phyloP scores from a whole-genome alignment of 2,888 invertebrate genomes.

The Dinocampus coccinellae region DNA sequence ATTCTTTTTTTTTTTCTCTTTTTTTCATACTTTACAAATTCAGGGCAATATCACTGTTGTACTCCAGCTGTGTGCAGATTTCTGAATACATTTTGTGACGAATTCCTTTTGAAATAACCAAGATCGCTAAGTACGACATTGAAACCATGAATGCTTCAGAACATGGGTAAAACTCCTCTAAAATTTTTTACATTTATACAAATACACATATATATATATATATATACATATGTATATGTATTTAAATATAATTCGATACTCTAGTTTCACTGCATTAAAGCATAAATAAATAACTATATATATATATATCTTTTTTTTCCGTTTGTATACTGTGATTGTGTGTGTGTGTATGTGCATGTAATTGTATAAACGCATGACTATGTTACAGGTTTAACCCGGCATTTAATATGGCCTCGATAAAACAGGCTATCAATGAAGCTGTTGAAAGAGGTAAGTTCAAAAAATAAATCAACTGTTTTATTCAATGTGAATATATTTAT shows the following conservation, averaged over 20 bases:
- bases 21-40: constrained; percentile 45
- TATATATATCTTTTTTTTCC: constrained; percentile 23
- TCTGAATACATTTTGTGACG: constrained; percentile 2
- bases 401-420: constrained; percentile 93
- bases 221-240: constrained; percentile 1
- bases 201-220: constrained; percentile 15
- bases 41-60: constrained; percentile 48
- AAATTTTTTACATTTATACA: constrained; percentile 21
- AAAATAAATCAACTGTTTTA: constrained; percentile 11
- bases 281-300: constrained; percentile 9
- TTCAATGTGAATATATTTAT: not conserved
- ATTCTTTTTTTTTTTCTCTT: not conserved
- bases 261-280: constrained; percentile 41
- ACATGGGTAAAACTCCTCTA: constrained; percentile 76
- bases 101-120: constrained; percentile 53
- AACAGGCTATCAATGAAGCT: constrained; percentile 94
- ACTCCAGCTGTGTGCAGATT: constrained; percentile 7
- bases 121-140: constrained; percentile 52
- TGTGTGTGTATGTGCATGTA: constrained; percentile 44
- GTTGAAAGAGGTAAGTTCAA: constrained; percentile 89
- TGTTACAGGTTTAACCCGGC: constrained; percentile 88
- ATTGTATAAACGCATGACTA: constrained; percentile 58
- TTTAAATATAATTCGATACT: constrained; percentile 5
- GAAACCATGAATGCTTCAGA: constrained; percentile 81
- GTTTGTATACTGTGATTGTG: too few relatives aligned